Evolutionary conservation across 1,140 invertebrate genomes (phyloP).

Genomic region (Littorina saxatilis): DNA sequence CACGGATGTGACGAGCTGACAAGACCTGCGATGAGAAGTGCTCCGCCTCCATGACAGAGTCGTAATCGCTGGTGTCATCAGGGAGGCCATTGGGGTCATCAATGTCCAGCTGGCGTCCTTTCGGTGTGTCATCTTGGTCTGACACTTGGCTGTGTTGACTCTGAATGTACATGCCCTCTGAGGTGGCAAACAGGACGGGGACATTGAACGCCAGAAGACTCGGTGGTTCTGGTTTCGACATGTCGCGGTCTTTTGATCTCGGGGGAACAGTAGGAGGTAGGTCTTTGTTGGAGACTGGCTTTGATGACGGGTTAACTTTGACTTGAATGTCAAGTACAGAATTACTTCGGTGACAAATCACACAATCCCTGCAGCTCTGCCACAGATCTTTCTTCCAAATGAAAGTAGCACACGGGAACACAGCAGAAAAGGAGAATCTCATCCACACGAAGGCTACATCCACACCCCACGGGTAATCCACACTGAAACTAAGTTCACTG

Average conservation of each 20-base stretch:
- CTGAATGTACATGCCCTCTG: slow-evolving; percentile 69
- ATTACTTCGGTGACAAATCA: slow-evolving; percentile 69
- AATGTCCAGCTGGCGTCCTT: slow-evolving; percentile 67
- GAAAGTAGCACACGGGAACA: slow-evolving; percentile 64
- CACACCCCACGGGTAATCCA: slow-evolving; percentile 58
- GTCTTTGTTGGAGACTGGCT: background rate
- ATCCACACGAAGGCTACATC: slow-evolving; percentile 66
- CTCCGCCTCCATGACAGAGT: slow-evolving; percentile 66
- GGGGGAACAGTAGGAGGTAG: slow-evolving; percentile 1
- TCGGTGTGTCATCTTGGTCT: slow-evolving; percentile 44
- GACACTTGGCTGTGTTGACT: slow-evolving; percentile 48
- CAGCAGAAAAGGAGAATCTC: slow-evolving; percentile 61
- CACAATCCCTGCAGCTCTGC: slow-evolving; percentile 64
- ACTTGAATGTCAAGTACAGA: slow-evolving; percentile 62
- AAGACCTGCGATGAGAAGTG: slow-evolving; percentile 65
- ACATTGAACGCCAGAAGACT: slow-evolving; percentile 56
- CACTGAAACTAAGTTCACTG: slow-evolving; percentile 40
- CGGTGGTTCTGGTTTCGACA: slow-evolving; percentile 31
- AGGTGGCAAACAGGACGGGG: slow-evolving; percentile 72
- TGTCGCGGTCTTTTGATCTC: slow-evolving; percentile 40
- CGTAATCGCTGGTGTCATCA: slow-evolving; percentile 71
- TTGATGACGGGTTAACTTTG: slow-evolving; percentile 32
- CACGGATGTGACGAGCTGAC: slow-evolving; percentile 46
- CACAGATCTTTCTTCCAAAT: slow-evolving; percentile 67
- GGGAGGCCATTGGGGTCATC: slow-evolving; percentile 52